Evolutionary conservation across 2,797 vertebrate genomes (phyloP), one percentile per base, ranked within the genome.

Genomic region (Graptemys geographica): DNA sequence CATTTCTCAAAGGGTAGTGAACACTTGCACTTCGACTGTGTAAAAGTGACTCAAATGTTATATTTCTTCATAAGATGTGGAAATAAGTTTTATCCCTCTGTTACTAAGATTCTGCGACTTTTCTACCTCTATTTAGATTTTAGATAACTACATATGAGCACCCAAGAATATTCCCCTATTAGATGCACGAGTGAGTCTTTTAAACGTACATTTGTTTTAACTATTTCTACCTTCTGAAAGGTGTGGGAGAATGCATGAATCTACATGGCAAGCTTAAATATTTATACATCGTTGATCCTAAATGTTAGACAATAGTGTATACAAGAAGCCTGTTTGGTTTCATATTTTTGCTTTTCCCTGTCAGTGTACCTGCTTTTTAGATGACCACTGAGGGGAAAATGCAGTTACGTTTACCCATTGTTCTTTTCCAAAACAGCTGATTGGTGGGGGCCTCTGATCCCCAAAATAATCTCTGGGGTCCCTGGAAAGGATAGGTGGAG

Each of bases 201-300:
- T 89, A 57, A 93, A 69, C 37, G 85, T 88, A 37, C 28, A 55
- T 84, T 95, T 96, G 59, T 88, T 95, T 94, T 89, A 1, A 33
- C 53, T 95, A 87, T 53, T 69, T 53, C 59, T 94, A 91, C 31
- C 49, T 41, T 5, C 23, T 28, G 28, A 57, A 90, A 94, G 78
- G 86, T 47, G 27, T 33, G 91, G 19, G 31, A 92, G 87, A 49
- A 9, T 82, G 16, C 15, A 62, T 41, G 28, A 55, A 1, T 78
- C 69, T 59, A 25, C 88, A 86, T 82, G 90, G 47, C 41, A 92
- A 83, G 5, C 44, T 94, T 65, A 88, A 89, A 53, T 85, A 80
- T 6, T 65, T 79, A 15, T n/a, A 19, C 6, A 37, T 76, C 18
- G 23, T 49, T 86, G n/a, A 56, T 84, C 23, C 23, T 41, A 37